phyloP scores from a whole-genome alignment of 2,797 vertebrate genomes.

The Coilia nasus region DNA sequence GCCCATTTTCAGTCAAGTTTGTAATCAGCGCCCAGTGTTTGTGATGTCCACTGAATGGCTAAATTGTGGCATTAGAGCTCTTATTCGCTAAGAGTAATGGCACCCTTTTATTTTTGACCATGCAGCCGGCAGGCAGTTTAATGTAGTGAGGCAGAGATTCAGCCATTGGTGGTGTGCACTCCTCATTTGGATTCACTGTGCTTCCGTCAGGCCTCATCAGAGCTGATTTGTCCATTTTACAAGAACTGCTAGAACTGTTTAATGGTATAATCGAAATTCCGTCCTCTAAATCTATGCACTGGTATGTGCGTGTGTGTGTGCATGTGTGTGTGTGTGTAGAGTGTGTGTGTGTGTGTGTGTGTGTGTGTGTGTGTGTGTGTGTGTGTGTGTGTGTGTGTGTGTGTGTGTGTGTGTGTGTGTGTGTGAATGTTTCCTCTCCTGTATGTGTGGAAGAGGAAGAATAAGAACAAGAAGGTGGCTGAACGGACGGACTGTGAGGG shows the following conservation, averaged over 20 bases:
- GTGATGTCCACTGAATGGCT: not conserved
- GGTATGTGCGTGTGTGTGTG: not conserved
- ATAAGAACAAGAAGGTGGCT: not conserved
- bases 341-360: not conserved
- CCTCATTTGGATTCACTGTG: not conserved
- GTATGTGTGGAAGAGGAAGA: not conserved
- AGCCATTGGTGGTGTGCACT: not conserved
- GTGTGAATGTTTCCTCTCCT: not conserved
- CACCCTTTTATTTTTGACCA: constrained; percentile 2
- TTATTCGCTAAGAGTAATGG: not conserved
- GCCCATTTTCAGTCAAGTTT: not conserved
- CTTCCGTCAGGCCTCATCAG: not conserved
- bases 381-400: no score
- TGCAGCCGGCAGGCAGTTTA: not conserved
- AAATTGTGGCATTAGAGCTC: not conserved
- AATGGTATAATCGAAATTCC: not conserved
- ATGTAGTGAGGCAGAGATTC: not conserved
- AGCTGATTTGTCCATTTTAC: not conserved
- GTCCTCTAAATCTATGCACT: not conserved
- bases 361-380: not conserved
- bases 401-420: no score
- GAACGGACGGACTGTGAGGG: not conserved
- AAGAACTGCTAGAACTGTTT: not conserved
- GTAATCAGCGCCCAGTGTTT: not conserved
- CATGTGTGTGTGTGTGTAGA: not conserved